phyloP scores from a whole-genome alignment of 2,888 invertebrate genomes.

The Chloroclystis v-ata region DNA sequence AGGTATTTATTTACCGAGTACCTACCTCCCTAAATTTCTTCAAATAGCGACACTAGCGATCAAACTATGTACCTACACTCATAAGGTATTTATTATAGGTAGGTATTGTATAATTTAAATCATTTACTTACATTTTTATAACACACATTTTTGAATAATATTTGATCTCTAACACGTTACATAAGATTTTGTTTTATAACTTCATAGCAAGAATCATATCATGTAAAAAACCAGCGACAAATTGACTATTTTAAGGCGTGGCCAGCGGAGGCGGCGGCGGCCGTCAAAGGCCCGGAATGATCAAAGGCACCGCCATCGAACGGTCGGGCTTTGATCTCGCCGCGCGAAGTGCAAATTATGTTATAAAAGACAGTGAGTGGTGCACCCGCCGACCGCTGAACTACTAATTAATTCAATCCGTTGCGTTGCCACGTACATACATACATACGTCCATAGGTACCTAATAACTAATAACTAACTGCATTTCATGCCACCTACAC shows the following conservation, averaged over 20 bases:
- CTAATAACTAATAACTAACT: not conserved
- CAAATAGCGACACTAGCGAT: too few relatives aligned
- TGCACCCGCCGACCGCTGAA: constrained; percentile 61
- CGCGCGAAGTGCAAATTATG: constrained; percentile 79
- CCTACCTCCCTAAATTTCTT: too few relatives aligned
- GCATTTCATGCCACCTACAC: not conserved
- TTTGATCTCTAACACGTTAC: too few relatives aligned
- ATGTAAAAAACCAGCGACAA: constrained; percentile 66
- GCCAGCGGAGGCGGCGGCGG: constrained; percentile 67
- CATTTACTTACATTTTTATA: too few relatives aligned
- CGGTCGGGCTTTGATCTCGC: constrained; percentile 73
- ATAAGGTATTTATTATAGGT: too few relatives aligned
- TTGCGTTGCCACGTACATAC: constrained; percentile 32
- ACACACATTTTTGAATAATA: too few relatives aligned
- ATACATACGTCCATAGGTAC: constrained; percentile 7
- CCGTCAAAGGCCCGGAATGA: constrained; percentile 71
- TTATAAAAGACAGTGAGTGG: constrained; percentile 76
- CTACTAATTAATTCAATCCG: constrained; percentile 73
- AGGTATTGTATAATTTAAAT: too few relatives aligned
- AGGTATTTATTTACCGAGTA: too few relatives aligned
- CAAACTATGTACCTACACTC: too few relatives aligned
- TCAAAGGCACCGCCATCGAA: constrained; percentile 75
- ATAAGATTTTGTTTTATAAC: constrained; percentile 28
- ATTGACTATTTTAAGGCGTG: constrained; percentile 75
- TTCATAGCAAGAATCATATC: constrained; percentile 29